A percentile compares a stretch with the other conserved stretches of the same genome.
Conservation (phyloP, 92 coral and sea anemone genomes). For the Porites divaricata region DNA sequence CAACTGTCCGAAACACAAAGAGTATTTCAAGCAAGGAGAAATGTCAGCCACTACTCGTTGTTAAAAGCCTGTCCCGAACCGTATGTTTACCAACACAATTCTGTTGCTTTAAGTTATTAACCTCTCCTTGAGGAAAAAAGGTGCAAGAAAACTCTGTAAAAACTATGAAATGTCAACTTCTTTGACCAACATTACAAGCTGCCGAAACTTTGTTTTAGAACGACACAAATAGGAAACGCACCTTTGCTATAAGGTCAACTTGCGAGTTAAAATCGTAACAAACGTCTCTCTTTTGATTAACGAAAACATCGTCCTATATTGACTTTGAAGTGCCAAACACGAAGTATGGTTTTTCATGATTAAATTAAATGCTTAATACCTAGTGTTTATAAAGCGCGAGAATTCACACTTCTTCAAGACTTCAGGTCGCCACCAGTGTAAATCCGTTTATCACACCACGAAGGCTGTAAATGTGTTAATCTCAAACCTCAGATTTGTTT, state of each 20-base stretch:
- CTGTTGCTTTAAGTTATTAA: background rate
- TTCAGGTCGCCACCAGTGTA: conserved; percentile 39
- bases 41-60: background rate
- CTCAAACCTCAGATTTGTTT: background rate
- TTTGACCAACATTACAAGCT: background rate
- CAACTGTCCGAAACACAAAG: background rate
- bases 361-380: conserved; percentile 28
- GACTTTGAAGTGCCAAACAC: conserved; percentile 10
- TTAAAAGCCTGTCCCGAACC: background rate
- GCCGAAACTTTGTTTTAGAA: background rate
- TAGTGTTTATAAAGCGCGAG: conserved; percentile 47
- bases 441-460: conserved; percentile 37
- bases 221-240: background rate
- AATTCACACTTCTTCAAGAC: conserved; percentile 52
- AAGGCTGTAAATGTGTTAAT: background rate
- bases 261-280: background rate
- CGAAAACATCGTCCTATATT: background rate
- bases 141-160: background rate
- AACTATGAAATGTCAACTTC: background rate
- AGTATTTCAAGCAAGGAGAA: background rate
- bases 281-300: background rate
- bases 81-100: conserved; percentile 8
- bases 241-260: background rate
- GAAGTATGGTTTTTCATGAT: conserved; percentile 23
- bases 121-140: background rate